Evolutionary conservation across 2,888 invertebrate species (phyloP).

Genomic region (Trichogramma evanescens): DNA sequence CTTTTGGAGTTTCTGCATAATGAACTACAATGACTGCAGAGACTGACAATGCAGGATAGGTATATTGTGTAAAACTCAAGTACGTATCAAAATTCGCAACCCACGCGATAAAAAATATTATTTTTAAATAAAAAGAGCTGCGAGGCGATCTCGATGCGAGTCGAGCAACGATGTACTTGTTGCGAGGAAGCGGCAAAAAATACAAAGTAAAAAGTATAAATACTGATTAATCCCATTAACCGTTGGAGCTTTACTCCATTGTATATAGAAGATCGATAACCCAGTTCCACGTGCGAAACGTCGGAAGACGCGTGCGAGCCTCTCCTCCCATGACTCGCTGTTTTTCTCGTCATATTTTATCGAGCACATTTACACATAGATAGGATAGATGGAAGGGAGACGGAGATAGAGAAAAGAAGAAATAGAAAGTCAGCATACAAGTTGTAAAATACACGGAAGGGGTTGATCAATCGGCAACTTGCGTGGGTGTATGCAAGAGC

Average conservation of each 20-base stretch:
- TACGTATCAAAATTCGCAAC: too few species aligned
- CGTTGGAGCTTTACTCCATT: conserved; percentile 33
- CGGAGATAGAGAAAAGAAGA: too few species aligned
- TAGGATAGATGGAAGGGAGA: too few species aligned
- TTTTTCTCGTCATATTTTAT: conserved; percentile 38
- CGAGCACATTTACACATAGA: not conserved
- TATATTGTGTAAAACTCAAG: too few species aligned
- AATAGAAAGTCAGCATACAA: too few species aligned
- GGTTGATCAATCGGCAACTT: too few species aligned
- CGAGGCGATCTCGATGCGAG: not conserved
- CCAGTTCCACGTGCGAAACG: conserved; percentile 43
- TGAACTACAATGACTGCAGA: too few species aligned
- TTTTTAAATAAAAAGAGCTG: not conserved
- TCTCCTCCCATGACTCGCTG: conserved; percentile 30
- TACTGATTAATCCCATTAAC: conserved; percentile 28
- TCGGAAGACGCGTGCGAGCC: conserved; percentile 31
- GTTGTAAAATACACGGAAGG: too few species aligned
- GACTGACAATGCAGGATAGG: too few species aligned
- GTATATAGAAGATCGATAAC: conserved; percentile 37
- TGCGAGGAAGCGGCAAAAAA: not conserved
- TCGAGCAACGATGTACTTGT: not conserved
- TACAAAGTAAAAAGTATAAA: conserved; percentile 4
- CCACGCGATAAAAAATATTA: too few species aligned
- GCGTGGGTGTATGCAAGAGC: too few species aligned
- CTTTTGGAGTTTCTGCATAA: too few species aligned